Evolutionary conservation across 2,113 vertebrate species (phyloP).

Genomic region (Athene noctua): DNA sequence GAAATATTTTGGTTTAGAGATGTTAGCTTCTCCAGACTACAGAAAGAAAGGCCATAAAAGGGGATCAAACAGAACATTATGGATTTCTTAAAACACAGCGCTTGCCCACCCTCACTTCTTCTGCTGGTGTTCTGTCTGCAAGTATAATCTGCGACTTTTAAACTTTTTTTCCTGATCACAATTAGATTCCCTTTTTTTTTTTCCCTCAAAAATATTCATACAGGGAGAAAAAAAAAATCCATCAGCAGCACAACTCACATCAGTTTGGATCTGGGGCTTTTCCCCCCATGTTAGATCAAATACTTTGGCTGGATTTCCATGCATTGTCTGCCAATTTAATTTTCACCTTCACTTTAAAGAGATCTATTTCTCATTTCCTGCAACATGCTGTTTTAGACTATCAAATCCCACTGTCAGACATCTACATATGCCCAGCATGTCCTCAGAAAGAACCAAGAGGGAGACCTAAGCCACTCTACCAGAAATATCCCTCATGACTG

Average conservation of each 20-base stretch:
- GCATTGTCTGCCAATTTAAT: background rate
- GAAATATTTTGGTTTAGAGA: constrained; percentile 7
- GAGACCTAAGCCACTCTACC: background rate
- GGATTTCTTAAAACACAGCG: background rate
- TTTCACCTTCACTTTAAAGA: constrained; percentile 14
- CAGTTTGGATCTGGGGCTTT: background rate
- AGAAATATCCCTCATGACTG: background rate
- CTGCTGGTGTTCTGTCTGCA: background rate
- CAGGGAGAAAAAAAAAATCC: background rate
- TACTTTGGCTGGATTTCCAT: background rate
- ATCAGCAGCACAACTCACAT: background rate
- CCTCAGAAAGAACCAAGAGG: background rate
- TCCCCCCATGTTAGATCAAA: background rate
- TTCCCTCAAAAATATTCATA: background rate
- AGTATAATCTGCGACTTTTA: background rate
- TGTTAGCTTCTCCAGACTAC: background rate
- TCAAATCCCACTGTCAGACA: background rate
- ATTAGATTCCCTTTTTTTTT: background rate
- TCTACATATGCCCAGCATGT: background rate
- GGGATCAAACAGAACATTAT: background rate
- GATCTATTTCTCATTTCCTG: constrained; percentile 38
- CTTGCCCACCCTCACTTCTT: background rate
- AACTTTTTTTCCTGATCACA: background rate
- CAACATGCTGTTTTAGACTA: background rate
- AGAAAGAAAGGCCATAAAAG: background rate